phyloP scores from a whole-genome alignment of 2,797 vertebrate genomes.

The Anolis apletophallus region DNA sequence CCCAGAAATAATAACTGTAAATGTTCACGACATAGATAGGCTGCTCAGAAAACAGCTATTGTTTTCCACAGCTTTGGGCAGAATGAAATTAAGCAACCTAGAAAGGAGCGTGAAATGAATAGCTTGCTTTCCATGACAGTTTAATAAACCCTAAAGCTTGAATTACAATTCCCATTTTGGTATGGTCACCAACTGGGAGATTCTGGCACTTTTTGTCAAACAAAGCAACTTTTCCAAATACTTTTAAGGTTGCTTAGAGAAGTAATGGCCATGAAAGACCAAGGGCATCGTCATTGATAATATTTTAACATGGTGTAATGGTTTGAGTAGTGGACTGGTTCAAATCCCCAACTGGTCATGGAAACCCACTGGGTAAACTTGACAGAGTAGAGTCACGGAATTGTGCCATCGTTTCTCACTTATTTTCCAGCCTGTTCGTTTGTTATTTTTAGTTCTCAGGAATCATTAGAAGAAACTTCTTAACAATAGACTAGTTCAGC shows the following conservation, averaged over 20 bases:
- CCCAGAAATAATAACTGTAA: background rate
- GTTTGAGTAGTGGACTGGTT: too few species aligned
- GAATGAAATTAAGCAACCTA: background rate
- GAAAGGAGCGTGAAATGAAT: rapidly evolving
- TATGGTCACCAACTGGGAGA: too few species aligned
- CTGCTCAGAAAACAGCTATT: background rate
- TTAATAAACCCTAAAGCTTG: background rate
- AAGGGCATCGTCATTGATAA: background rate
- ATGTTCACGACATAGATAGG: background rate
- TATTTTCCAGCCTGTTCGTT: too few species aligned
- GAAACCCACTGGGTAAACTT: too few species aligned
- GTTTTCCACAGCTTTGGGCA: background rate
- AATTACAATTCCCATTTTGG: background rate
- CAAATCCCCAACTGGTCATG: too few species aligned
- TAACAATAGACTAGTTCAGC: too few species aligned
- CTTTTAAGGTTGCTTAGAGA: background rate
- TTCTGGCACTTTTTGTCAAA: too few species aligned
- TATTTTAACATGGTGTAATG: too few species aligned
- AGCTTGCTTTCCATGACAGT: background rate
- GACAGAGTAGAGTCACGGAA: too few species aligned
- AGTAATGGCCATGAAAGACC: background rate
- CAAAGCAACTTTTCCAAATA: background rate
- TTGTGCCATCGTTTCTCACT: too few species aligned
- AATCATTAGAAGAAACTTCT: too few species aligned
- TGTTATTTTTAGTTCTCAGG: too few species aligned